Conservation (phyloP, 2,113 vertebrate species). For the Myiozetetes cayanensis region DNA sequence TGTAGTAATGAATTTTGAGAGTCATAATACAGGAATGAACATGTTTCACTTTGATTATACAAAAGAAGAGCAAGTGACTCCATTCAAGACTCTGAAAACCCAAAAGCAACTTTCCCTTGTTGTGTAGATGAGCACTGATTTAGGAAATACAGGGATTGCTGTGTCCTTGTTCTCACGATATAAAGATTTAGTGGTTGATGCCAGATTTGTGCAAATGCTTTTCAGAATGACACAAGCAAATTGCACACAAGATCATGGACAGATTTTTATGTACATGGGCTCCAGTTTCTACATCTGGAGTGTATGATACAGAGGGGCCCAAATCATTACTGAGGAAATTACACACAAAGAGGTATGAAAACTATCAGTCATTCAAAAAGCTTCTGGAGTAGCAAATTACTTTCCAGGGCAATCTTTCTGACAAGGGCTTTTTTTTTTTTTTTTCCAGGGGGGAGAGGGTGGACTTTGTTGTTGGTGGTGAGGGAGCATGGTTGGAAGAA, state of each 20-base stretch:
- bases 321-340: neutral
- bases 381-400: neutral
- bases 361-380: neutral
- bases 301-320: neutral
- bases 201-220: neutral
- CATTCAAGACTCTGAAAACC: neutral
- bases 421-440: neutral
- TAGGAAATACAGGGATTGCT: neutral
- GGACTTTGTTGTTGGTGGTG: neutral
- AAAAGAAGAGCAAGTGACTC: neutral
- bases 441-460: too few relatives aligned
- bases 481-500: neutral
- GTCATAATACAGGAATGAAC: neutral
- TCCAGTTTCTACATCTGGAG: neutral
- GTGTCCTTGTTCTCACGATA: neutral
- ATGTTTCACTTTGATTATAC: neutral
- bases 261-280: neutral
- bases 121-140: neutral
- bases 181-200: neutral
- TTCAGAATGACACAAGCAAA: neutral
- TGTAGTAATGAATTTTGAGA: neutral
- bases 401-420: neutral
- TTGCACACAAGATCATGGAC: neutral
- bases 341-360: neutral
- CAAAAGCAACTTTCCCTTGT: neutral